A percentile compares a stretch with the other conserved stretches of the same genome.
Evolutionary conservation across 2,113 vertebrate genomes (phyloP).

Genomic region (Anarhynchus alexandrinus): DNA sequence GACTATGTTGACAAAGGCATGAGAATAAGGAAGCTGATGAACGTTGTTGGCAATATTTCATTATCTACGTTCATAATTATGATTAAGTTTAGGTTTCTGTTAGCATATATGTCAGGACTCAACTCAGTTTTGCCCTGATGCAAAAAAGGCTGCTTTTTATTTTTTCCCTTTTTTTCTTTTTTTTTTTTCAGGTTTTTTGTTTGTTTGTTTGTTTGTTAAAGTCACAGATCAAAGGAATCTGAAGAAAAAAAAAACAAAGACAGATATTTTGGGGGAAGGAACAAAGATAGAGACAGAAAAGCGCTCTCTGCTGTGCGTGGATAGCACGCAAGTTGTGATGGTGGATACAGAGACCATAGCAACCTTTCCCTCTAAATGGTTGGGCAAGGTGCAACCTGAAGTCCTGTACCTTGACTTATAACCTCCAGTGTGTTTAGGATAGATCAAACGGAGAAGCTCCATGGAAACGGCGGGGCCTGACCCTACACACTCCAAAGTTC

Average conservation of each 20-base stretch:
- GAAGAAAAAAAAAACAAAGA: background rate
- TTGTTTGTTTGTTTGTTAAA: background rate
- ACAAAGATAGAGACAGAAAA: background rate
- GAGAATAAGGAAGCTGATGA: background rate
- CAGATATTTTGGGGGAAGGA: fast-evolving
- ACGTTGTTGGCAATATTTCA: background rate
- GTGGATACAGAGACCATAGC: background rate
- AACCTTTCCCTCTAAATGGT: background rate
- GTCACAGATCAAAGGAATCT: background rate
- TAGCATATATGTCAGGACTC: background rate
- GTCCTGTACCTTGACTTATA: background rate
- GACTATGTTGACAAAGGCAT: background rate
- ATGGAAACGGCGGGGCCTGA: background rate
- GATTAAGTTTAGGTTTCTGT: background rate
- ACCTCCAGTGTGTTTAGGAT: background rate
- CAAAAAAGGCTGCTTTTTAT: background rate
- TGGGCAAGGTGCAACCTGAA: background rate
- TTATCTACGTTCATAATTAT: background rate
- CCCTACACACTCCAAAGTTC: background rate
- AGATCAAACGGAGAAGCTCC: background rate
- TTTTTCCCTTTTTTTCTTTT: fast-evolving
- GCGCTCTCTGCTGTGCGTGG: background rate
- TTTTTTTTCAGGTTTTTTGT: background rate
- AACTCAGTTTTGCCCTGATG: background rate
- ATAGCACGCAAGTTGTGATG: background rate